Evolutionary conservation across 2,797 vertebrate genomes (phyloP), one percentile per base, ranked within the genome.

Genomic region (Poeciliopsis infans): DNA sequence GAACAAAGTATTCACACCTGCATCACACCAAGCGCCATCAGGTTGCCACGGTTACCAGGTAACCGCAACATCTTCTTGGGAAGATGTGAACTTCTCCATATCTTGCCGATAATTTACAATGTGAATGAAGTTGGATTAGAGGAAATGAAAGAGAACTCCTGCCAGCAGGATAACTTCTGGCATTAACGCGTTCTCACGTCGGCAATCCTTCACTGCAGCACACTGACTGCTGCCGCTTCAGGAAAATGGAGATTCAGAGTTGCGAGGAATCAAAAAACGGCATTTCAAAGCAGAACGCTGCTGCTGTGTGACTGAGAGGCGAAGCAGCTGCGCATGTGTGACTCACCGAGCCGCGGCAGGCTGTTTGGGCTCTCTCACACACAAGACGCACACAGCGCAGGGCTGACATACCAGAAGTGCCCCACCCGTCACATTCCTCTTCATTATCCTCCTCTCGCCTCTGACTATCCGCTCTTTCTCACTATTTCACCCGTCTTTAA

Each of bases 381-480:
- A 76, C 81, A 45, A 61, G 68, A 43, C 23, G 20, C 36, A 83
- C 79, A 87, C 51, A 85, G 83, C 55, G 79, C 80, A 89, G 83
- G 88, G 80, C 87, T 93, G 87, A 94, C 94, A 94, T 94, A 92
- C 94, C 94, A 95, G 90, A 91, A 92, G 82, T 80, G 93, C 95
- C 94, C 94, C 95, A 94, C 95, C 95, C 95, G 91, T 89, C 69
- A 89, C 93, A 95, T 95, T 95, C 95, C 94, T 89, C 87, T 90
- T 91, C 86, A 91, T 90, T 91, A 89, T 94, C 85, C 90, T 92
- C 91, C 86, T 89, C 76, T 47, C 53, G 39, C 45, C 69, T 78
- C 28, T 5, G 28, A 33, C 85, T 88, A 85, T 83, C 84, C 80
- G 79, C 88, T 86, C 78, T 84, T 85, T 80, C 74, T 57, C 79